Percentiles rank a stretch among this genome's conserved stretches.
phyloP scores from a whole-genome alignment of 2,797 vertebrate genomes.

The Syndactyla subalaris region DNA sequence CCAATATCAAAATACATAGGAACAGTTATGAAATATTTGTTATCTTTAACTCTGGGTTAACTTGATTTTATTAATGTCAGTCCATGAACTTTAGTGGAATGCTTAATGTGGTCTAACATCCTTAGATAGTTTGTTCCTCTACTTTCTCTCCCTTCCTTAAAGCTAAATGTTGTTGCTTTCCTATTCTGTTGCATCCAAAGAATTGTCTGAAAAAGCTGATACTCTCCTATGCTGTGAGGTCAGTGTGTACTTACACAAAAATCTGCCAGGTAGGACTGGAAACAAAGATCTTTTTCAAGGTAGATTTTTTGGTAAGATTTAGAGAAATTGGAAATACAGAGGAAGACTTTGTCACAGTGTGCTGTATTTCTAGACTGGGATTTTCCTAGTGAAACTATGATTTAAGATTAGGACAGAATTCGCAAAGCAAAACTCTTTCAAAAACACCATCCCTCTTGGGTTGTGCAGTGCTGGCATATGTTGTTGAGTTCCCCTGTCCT shows the following conservation, averaged over 20 bases:
- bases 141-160: not conserved
- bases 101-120: not conserved
- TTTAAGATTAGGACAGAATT: not conserved
- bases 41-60: not conserved
- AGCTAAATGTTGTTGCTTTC: not conserved
- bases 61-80: constrained; percentile 23
- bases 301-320: not conserved
- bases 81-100: not conserved
- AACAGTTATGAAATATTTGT: constrained; percentile 1
- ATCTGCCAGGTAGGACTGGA: not conserved
- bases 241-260: not conserved
- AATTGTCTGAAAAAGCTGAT: not conserved
- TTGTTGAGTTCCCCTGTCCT: not conserved
- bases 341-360: not conserved
- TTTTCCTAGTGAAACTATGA: not conserved
- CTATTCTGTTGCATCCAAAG: not conserved
- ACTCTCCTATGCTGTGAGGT: not conserved
- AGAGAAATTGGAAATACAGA: not conserved
- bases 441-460: not conserved
- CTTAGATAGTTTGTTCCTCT: not conserved
- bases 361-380: not conserved
- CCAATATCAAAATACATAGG: not conserved
- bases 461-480: not conserved
- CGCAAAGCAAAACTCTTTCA: not conserved
- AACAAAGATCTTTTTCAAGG: not conserved